These are phyloP conservation scores for Clarias pachynema DNA, from an alignment of 2,797 vertebrate genomes.

Conservation along the genomic window DNA sequence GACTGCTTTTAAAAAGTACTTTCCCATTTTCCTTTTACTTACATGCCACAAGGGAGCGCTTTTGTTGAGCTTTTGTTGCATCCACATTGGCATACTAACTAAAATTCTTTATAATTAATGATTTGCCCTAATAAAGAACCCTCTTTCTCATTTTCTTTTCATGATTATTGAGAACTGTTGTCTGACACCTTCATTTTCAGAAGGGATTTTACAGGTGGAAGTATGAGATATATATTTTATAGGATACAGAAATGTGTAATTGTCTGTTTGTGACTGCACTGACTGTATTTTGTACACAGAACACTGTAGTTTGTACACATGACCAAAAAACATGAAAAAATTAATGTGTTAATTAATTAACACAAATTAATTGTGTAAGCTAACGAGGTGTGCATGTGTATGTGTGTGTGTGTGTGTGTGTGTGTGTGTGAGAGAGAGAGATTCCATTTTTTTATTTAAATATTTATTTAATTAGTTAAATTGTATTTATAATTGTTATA, in stretches of 20 bases:
- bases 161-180: neutral
- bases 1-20: neutral
- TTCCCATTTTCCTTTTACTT: neutral
- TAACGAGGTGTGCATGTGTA: neutral
- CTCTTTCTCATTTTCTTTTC: neutral
- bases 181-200: neutral
- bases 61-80: slow-evolving; percentile 56
- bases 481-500: neutral
- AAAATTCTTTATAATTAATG: slow-evolving; percentile 9
- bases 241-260: neutral
- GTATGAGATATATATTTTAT: neutral
- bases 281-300: neutral
- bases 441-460: neutral
- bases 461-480: neutral
- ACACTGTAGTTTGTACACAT: neutral
- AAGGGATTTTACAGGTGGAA: neutral
- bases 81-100: neutral
- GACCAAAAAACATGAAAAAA: neutral
- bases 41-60: slow-evolving; percentile 53
- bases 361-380: neutral
- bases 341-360: no score
- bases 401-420: slow-evolving; percentile 1
- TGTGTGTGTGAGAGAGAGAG: neutral
- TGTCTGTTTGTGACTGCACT: no score
- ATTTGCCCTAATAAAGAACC: neutral